phyloP scores from a whole-genome alignment of 2,888 invertebrate species.

The Stomorhina lunata region DNA sequence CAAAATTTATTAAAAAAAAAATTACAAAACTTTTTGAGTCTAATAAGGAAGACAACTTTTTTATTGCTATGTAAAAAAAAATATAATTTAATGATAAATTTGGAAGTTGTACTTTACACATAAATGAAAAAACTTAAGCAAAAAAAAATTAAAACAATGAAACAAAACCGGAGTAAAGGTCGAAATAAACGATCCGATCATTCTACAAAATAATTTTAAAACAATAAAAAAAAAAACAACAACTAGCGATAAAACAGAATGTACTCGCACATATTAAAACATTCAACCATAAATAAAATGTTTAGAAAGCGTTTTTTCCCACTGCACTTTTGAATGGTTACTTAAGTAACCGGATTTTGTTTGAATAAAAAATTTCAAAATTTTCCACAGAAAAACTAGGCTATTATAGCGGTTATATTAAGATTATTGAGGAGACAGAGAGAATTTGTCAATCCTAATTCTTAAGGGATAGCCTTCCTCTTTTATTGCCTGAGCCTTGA shows the following conservation, averaged over 20 bases:
- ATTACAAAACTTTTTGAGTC: too few species aligned
- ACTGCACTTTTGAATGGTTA: too few species aligned
- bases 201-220: conserved; percentile 30
- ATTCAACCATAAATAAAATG: too few species aligned
- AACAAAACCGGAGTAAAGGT: conserved; percentile 54
- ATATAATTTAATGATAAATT: conserved; percentile 13
- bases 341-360: too few species aligned
- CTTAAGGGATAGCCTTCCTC: too few species aligned
- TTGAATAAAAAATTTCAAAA: too few species aligned
- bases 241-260: conserved; percentile 42
- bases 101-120: conserved; percentile 52
- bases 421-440: too few species aligned
- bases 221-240: conserved; percentile 28
- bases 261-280: background rate
- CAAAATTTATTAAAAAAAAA: background rate
- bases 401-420: too few species aligned
- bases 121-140: background rate
- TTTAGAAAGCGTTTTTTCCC: background rate
- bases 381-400: too few species aligned
- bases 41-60: background rate
- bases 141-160: conserved; percentile 31
- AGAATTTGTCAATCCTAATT: too few species aligned
- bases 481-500: too few species aligned
- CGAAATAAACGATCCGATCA: conserved; percentile 33
- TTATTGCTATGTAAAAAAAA: too few species aligned